Evolutionary conservation across 2,113 vertebrate genomes (phyloP).

Genomic region (Plecturocebus donacophilus): DNA sequence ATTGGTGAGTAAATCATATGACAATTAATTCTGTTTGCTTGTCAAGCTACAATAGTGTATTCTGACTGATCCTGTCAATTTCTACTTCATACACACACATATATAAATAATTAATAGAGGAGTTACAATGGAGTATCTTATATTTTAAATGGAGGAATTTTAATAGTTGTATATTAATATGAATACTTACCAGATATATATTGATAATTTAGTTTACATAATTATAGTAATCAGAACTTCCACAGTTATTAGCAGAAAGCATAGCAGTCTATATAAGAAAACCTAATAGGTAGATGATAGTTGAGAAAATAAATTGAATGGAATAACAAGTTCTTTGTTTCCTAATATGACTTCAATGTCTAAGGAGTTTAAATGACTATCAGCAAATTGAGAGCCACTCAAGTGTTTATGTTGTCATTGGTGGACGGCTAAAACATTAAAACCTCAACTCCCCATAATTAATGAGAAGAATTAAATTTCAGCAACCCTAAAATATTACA

Average conservation of each 20-base stretch:
- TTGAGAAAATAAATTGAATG: constrained; percentile 37
- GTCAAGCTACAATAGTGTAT: constrained; percentile 52
- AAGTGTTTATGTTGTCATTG: constrained; percentile 12
- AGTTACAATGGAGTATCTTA: constrained; percentile 36
- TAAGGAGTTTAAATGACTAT: not conserved
- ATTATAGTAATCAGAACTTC: constrained; percentile 17
- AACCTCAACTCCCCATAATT: not conserved
- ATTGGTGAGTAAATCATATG: constrained; percentile 55
- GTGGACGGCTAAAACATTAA: not conserved
- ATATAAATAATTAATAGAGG: constrained; percentile 61
- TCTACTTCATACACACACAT: constrained; percentile 32
- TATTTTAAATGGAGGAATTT: constrained; percentile 43
- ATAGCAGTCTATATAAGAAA: not conserved
- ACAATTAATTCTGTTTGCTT: constrained; percentile 70
- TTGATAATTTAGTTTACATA: constrained; percentile 8
- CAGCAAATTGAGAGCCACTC: constrained; percentile 28
- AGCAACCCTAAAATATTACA: not conserved
- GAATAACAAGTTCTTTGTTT: constrained; percentile 37
- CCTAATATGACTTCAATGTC: not conserved
- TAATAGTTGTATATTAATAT: constrained; percentile 37
- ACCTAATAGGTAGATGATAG: not conserved
- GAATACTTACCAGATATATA: not conserved
- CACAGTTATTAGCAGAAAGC: constrained; percentile 25
- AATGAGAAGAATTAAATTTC: not conserved
- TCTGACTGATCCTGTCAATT: constrained; percentile 64